These are phyloP conservation scores for Brotula barbata DNA, from an alignment of 2,797 vertebrate species.

Conservation along the genomic window DNA sequence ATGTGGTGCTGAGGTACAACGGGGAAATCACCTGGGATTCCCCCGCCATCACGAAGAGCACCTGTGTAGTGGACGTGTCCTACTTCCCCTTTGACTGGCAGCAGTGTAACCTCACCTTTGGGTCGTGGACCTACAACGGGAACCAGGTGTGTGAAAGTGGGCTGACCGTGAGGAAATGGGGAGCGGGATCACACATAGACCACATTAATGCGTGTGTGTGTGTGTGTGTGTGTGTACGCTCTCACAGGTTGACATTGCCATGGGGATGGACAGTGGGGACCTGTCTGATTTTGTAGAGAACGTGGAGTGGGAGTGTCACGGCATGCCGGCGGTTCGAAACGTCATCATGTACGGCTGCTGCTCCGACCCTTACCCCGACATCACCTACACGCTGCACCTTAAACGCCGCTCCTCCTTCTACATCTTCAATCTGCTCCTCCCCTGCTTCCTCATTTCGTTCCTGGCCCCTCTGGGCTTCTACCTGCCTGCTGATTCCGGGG, in stretches of 20 bases:
- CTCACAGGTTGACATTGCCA: slow-evolving; percentile 87
- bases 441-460: slow-evolving; percentile 96
- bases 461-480: slow-evolving; percentile 96
- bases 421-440: slow-evolving; percentile 94
- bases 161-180: no score
- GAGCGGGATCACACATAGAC: no score
- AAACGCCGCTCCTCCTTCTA: slow-evolving; percentile 97
- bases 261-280: slow-evolving; percentile 88
- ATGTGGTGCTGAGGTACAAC: slow-evolving; percentile 92
- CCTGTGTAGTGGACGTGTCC: slow-evolving; percentile 94
- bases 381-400: slow-evolving; percentile 93
- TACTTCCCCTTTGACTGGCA: slow-evolving; percentile 97
- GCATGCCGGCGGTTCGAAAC: slow-evolving; percentile 93
- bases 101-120: slow-evolving; percentile 95
- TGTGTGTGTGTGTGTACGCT: no score
- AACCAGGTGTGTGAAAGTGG: slow-evolving; percentile 88
- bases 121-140: slow-evolving; percentile 98
- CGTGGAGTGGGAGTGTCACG: slow-evolving; percentile 96
- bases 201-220: no score
- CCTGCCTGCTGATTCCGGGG: slow-evolving; percentile 94
- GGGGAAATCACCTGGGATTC: slow-evolving; percentile 96
- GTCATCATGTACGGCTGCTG: slow-evolving; percentile 97
- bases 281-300: slow-evolving; percentile 96
- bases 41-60: slow-evolving; percentile 95
- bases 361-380: slow-evolving; percentile 94